Evolutionary conservation across 2,888 invertebrate species (phyloP), one percentile per base, ranked within the genome.

Genomic region (Eretmocerus hayati): DNA sequence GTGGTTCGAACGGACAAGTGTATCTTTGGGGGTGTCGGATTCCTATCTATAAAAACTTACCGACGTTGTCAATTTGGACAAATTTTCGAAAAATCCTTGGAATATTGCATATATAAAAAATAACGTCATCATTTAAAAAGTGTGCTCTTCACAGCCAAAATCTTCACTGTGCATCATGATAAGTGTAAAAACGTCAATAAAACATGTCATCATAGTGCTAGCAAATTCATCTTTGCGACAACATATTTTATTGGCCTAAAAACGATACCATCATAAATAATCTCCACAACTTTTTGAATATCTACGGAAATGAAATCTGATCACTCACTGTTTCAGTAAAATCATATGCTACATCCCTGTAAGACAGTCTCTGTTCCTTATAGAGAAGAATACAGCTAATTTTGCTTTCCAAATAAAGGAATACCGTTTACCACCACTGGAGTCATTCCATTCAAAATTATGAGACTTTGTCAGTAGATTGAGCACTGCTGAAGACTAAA

Each of bases 391-490:
- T 59, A 65, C 59, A 5, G 56, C 54, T 8, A 71, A 52, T 48
- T 67, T 64, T 38, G 64, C 63, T 52, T 71, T 71, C 64, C 66
- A 71, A 42, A 60, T 61, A 23, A 71, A 48, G 33, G 40, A 58
- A 39, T 44, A 57, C 18, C 61, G 64, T 54, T 58, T 64, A 31
- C 41, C 56, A 30, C 55, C 54, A 18, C 57, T 58, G 2, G 37
- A 43, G 13, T 58, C 58, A 39, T 41, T 57, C 22, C 55, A 54
- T 33, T 66, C 63, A 18, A 62, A 52, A 11, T 60, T 52, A n/a
- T n/a, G n/a, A n/a, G n/a, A n/a, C 5, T 58, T 43, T 39, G 67
- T 69, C 22, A 71, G 56, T 23, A 71, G 60, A 48, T 64, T 63
- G 8, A 67, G 47, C 61, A 71, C 67, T 39, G 65, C 63, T 2